phyloP scores from a whole-genome alignment of 2,113 vertebrate species.

The Chionis minor region DNA sequence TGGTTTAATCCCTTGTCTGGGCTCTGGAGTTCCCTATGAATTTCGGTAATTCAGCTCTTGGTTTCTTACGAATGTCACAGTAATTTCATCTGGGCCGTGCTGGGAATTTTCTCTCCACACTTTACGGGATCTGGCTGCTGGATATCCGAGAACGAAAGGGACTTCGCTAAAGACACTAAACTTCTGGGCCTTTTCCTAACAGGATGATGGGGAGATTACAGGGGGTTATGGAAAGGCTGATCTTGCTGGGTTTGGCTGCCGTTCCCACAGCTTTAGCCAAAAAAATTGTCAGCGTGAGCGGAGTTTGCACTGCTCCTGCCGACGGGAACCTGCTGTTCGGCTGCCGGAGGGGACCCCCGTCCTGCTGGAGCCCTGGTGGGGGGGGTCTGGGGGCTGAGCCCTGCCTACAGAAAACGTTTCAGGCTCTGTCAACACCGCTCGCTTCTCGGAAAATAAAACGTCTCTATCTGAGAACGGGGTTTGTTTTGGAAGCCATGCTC shows the following conservation, averaged over 20 bases:
- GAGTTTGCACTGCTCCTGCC: background rate
- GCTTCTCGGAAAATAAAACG: background rate
- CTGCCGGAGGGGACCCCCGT: background rate
- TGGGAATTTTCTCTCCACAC: conserved; percentile 27
- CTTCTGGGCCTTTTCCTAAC: background rate
- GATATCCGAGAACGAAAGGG: background rate
- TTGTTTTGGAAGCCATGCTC: background rate
- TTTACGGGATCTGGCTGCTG: conserved; percentile 32
- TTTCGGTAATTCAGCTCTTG: background rate
- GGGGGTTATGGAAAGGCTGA: conserved; percentile 36
- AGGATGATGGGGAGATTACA: conserved; percentile 53
- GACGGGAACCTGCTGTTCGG: background rate
- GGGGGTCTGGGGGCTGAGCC: background rate
- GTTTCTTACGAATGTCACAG: conserved; percentile 7
- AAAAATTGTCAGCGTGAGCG: background rate
- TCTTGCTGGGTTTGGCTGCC: conserved; percentile 14
- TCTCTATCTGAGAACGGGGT: background rate
- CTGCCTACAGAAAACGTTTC: accelerated
- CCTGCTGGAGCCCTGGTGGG: background rate
- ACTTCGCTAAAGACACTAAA: background rate
- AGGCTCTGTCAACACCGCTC: background rate
- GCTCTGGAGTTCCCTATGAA: background rate
- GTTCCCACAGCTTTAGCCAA: conserved; percentile 39
- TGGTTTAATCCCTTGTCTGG: conserved; percentile 16
- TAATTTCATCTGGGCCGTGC: background rate